Percentiles rank a stretch among this genome's conserved stretches.
phyloP scores from a whole-genome alignment of 1,140 invertebrate species.

The Apis cerana region DNA sequence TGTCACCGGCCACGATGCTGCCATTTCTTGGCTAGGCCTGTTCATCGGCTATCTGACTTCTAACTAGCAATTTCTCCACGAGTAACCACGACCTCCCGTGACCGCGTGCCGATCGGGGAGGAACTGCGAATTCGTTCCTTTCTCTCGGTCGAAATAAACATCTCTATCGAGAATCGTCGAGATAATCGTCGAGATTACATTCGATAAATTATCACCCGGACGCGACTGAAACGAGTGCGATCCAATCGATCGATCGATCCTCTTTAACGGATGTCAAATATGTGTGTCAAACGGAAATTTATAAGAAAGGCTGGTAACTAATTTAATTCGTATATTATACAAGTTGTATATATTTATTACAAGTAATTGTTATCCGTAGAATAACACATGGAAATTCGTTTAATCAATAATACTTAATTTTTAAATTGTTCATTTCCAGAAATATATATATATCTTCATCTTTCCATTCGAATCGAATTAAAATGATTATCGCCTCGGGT shows the following conservation, averaged over 20 bases:
- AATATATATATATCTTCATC: not conserved
- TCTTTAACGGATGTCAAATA: too few relatives aligned
- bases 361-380: too few relatives aligned
- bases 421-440: too few relatives aligned
- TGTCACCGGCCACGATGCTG: conserved; percentile 63
- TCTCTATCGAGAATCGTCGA: not conserved
- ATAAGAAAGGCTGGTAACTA: too few relatives aligned
- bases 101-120: not conserved
- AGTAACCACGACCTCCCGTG: conserved; percentile 6
- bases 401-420: too few relatives aligned
- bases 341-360: too few relatives aligned
- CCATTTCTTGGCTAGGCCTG: not conserved
- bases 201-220: too few relatives aligned
- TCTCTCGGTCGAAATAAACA: not conserved
- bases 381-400: too few relatives aligned
- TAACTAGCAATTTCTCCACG: conserved; percentile 34
- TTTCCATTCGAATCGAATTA: not conserved
- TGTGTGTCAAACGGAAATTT: too few relatives aligned
- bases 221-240: too few relatives aligned
- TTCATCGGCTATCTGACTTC: conserved; percentile 19
- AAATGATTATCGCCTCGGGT: not conserved
- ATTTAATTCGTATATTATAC: too few relatives aligned
- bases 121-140: not conserved
- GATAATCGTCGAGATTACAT: not conserved
- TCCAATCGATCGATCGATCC: too few relatives aligned